A percentile compares a stretch with the other conserved stretches of the same genome.
These are phyloP conservation scores for Chloroceryle amazona DNA, from an alignment of 2,797 vertebrate species.

Conservation along the genomic window DNA sequence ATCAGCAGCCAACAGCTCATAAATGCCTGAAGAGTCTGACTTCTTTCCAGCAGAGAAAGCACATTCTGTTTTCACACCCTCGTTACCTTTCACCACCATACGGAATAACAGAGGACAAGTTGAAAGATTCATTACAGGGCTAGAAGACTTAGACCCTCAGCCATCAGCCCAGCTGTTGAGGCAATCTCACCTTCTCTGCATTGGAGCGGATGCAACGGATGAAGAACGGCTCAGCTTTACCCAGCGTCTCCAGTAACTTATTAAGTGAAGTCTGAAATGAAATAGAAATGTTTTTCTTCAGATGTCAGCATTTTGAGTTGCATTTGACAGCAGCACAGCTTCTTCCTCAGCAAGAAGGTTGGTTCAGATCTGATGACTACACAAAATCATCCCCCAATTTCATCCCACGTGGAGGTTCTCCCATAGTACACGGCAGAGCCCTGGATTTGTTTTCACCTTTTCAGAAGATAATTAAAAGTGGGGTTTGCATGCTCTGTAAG, in stretches of 20 bases:
- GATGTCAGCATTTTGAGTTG: background rate
- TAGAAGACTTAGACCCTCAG: background rate
- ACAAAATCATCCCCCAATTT: background rate
- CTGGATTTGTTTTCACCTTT: background rate
- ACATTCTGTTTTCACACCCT: background rate
- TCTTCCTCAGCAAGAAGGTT: background rate
- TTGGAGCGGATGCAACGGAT: constrained; percentile 98
- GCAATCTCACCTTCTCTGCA: constrained; percentile 90
- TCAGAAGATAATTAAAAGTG: background rate
- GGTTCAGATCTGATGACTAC: background rate
- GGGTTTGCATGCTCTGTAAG: background rate
- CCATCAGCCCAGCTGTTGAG: background rate
- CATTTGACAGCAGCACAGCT: background rate
- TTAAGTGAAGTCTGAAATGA: constrained; percentile 90
- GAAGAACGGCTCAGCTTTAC: constrained; percentile 97
- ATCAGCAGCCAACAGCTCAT: background rate
- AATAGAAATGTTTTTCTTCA: background rate
- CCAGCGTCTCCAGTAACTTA: constrained; percentile 93
- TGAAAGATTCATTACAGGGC: background rate
- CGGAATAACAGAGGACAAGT: background rate
- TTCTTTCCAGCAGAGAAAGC: background rate
- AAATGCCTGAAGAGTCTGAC: background rate
- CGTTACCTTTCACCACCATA: background rate
- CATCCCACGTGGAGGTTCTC: background rate
- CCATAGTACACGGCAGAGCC: background rate